Evolutionary conservation across 2,797 vertebrate genomes (phyloP), one percentile per base, ranked within the genome.

Genomic region (Danio kyathit): DNA sequence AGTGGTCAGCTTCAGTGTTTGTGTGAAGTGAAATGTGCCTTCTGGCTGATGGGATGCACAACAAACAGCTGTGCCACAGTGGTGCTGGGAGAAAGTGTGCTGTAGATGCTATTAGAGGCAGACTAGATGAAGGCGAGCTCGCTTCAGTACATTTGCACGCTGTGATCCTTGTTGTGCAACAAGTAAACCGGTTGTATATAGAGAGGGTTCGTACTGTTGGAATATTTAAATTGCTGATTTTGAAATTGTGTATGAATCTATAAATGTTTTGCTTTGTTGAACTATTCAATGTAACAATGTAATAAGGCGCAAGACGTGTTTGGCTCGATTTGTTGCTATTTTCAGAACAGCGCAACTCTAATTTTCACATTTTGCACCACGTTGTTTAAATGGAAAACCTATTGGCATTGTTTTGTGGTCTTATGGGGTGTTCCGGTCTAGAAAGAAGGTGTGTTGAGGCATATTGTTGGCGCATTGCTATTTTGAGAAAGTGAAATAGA

Each of bases 1-100:
- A 52, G 49, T 59, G 74, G 78, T 81, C 83, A 81, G 78, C 79
- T 81, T n/a, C 51, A 76, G 81, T 73, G 74, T 85, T 81, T 80
- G 85, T 49, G 44, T 78, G 72, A 85, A 76, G 38, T 82, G 74
- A 85, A 87, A 83, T 52, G 48, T 83, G 79, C 81, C 85, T 84
- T 76, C 66, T 83, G 83, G 85, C 79, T 79, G 85, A 83, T 65
- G 70, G 61, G 69, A 40, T 10, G 17, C 81, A 51, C 63, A 79
- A 79, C 71, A 77, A 73, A 72, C 67, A 84, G 65, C 69, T 81
- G 83, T 74, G 77, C 64, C 57, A 21, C 75, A 49, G 48, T 19
- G 60, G n/a, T 9, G 67, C 54, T 66, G 67, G 49, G 40, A 51
- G 59, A 74, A 54, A 46, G 46, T 61, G 73, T 63, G 38, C n/a